A percentile compares a stretch with the other conserved stretches of the same genome.
Evolutionary conservation across 2,113 vertebrate species (phyloP).

Genomic region (Eidolon helvum): DNA sequence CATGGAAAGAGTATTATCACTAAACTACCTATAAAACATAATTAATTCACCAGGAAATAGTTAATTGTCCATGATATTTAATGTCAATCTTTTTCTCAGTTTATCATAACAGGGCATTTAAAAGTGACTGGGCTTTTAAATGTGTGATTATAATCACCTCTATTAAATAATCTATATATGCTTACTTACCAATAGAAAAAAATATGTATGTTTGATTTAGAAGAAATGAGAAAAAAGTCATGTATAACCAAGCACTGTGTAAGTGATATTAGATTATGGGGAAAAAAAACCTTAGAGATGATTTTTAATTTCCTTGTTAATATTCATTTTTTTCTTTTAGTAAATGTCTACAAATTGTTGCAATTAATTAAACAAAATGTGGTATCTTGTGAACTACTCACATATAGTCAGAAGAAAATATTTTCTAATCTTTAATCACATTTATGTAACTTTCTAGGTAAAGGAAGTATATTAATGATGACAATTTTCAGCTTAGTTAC

Average conservation of each 20-base stretch:
- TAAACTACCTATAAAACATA: background rate
- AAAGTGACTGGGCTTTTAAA: slow-evolving; percentile 67
- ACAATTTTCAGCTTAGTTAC: slow-evolving; percentile 11
- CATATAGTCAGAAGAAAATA: background rate
- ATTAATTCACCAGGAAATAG: background rate
- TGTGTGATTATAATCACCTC: slow-evolving; percentile 57
- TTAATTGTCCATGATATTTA: slow-evolving; percentile 37
- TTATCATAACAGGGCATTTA: slow-evolving; percentile 67
- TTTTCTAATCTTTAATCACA: slow-evolving; percentile 45
- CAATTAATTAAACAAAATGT: slow-evolving; percentile 61
- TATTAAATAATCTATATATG: slow-evolving; percentile 75
- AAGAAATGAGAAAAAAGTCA: slow-evolving; percentile 80
- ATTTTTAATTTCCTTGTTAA: slow-evolving; percentile 54
- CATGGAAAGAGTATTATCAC: background rate
- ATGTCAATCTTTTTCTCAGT: slow-evolving; percentile 55
- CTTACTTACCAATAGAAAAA: slow-evolving; percentile 65
- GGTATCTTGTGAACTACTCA: slow-evolving; percentile 37
- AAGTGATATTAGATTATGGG: slow-evolving; percentile 69
- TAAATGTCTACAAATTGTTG: slow-evolving; percentile 34
- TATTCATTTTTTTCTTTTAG: slow-evolving; percentile 55
- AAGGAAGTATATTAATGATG: background rate
- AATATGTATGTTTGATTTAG: slow-evolving; percentile 73
- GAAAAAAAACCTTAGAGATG: slow-evolving; percentile 70
- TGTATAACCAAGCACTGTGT: slow-evolving; percentile 68
- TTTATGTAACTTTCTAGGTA: background rate